These are phyloP conservation scores for Ernsta delagoae DNA, from an alignment of 2,888 invertebrate species.

Conservation along the genomic window DNA sequence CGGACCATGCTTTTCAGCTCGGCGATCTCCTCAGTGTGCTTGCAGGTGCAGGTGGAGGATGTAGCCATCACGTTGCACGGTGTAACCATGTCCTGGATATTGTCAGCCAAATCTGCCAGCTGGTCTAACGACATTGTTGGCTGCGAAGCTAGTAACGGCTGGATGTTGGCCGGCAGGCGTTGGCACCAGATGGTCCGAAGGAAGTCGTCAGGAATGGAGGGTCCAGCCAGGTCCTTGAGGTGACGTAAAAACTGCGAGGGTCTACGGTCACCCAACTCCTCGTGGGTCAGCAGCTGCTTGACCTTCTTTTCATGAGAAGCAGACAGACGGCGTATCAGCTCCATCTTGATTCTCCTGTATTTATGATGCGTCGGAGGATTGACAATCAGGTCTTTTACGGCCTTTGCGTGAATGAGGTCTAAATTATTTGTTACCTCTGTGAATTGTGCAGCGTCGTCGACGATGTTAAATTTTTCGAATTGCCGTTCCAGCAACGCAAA, in stretches of 20 bases:
- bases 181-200: not conserved
- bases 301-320: not conserved
- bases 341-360: not conserved
- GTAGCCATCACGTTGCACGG: constrained; percentile 9
- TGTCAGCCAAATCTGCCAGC: constrained; percentile 13
- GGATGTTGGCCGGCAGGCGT: not conserved
- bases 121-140: constrained; percentile 3
- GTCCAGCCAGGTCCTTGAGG: too few species aligned
- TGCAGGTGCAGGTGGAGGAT: not conserved
- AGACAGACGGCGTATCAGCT: not conserved
- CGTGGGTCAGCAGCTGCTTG: not conserved
- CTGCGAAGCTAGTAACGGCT: not conserved
- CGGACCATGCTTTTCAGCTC: not conserved
- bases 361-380: not conserved
- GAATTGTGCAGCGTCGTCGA: not conserved
- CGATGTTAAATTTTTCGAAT: not conserved
- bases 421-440: not conserved
- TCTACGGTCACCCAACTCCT: not conserved
- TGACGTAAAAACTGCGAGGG: too few species aligned
- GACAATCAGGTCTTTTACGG: not conserved
- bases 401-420: not conserved
- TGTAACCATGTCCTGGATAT: constrained; percentile 13
- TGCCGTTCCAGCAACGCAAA: not conserved
- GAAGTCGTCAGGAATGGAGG: too few species aligned
- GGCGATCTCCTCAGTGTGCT: not conserved